Percentiles rank a stretch among this genome's conserved stretches.
Conservation (phyloP, 2,888 invertebrate genomes). For the Adela reaumurella region DNA sequence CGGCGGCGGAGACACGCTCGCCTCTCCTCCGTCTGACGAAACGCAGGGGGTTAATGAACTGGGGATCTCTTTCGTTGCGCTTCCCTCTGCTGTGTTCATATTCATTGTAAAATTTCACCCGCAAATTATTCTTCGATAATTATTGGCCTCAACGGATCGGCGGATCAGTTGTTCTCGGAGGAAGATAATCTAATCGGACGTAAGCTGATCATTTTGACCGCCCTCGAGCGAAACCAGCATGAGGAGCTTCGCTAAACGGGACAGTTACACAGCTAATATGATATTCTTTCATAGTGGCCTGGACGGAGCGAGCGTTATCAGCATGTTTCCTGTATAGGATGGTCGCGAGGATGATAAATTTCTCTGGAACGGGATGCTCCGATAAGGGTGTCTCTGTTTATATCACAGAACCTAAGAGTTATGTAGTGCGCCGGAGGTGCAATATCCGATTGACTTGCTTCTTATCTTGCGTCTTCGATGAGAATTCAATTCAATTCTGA, state of each 20-base stretch:
- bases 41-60: not conserved
- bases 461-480: slow-evolving; percentile 15
- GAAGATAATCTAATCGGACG: too few relatives aligned
- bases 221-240: not conserved
- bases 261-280: not conserved
- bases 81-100: not conserved
- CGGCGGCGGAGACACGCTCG: not conserved
- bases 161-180: not conserved
- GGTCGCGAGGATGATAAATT: slow-evolving; percentile 37
- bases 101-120: not conserved
- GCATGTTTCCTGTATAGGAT: slow-evolving; percentile 40
- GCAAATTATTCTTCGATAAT: not conserved
- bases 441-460: too few relatives aligned
- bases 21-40: not conserved
- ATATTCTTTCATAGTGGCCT: not conserved
- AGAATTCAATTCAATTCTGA: slow-evolving; percentile 45
- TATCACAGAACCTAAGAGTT: too few relatives aligned
- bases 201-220: not conserved
- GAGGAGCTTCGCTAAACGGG: not conserved
- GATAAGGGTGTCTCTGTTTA: slow-evolving; percentile 21
- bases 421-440: too few relatives aligned
- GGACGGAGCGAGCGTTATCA: slow-evolving; percentile 23
- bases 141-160: not conserved
- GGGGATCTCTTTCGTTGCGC: not conserved
- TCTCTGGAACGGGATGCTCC: slow-evolving; percentile 41